Conservation (phyloP, 2,888 invertebrate genomes). For the Polia nebulosa region DNA sequence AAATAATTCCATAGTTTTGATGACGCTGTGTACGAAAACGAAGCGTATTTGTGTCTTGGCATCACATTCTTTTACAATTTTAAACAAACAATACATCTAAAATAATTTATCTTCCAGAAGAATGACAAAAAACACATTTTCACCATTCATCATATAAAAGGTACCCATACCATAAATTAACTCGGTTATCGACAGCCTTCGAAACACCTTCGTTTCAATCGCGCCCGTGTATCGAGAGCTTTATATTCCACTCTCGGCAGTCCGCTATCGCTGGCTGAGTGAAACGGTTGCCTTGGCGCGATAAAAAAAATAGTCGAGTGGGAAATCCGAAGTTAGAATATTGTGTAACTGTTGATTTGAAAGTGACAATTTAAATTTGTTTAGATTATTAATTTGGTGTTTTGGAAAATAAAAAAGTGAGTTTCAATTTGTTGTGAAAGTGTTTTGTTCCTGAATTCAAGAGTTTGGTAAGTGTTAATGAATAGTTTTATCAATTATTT, state of each 20-base stretch:
- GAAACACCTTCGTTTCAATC: neutral
- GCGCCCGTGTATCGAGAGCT: neutral
- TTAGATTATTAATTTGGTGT: neutral
- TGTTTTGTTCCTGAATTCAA: slow-evolving; percentile 15
- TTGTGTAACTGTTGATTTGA: slow-evolving; percentile 12
- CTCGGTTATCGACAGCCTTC: slow-evolving; percentile 9
- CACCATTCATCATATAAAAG: neutral
- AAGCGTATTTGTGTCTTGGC: neutral
- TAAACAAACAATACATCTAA: neutral
- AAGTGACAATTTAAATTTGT: slow-evolving; percentile 22
- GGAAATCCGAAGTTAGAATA: slow-evolving; percentile 25
- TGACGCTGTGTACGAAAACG: neutral
- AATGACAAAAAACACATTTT: slow-evolving; percentile 6
- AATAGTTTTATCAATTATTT: neutral
- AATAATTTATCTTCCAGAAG: slow-evolving; percentile 2
- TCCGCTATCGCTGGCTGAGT: slow-evolving; percentile 49
- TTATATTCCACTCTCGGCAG: slow-evolving; percentile 32
- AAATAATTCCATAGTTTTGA: no score
- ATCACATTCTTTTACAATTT: neutral
- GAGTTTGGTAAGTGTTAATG: slow-evolving; percentile 21
- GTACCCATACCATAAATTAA: neutral
- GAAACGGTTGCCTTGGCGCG: slow-evolving; percentile 39
- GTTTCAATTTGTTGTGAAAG: slow-evolving; percentile 13
- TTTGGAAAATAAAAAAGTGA: slow-evolving; percentile 5
- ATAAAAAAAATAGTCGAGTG: slow-evolving; percentile 28